These are phyloP conservation scores for Eubasilissa regina DNA, from an alignment of 1,140 invertebrate genomes.

Conservation along the genomic window DNA sequence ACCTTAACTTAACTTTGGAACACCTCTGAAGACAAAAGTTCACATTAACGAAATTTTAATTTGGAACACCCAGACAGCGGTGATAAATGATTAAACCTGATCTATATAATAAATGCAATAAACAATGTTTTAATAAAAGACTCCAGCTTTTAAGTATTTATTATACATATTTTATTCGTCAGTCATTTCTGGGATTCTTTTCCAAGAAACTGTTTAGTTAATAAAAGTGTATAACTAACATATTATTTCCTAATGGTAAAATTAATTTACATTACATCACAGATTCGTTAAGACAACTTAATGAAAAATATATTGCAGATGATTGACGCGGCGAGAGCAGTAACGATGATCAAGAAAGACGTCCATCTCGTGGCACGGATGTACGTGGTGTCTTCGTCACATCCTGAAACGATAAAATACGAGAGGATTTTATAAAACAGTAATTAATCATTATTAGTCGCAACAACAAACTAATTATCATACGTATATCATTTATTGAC, in stretches of 20 bases:
- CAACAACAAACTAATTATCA: neutral
- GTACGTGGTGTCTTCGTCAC: constrained; percentile 40
- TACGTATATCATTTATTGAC: neutral
- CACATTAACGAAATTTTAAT: too few relatives aligned
- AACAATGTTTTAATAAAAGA: too few relatives aligned
- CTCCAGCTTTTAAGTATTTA: too few relatives aligned
- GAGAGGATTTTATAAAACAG: neutral
- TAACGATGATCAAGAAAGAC: constrained; percentile 34
- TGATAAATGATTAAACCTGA: too few relatives aligned
- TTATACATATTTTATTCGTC: too few relatives aligned
- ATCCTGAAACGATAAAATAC: constrained; percentile 43
- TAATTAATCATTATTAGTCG: neutral
- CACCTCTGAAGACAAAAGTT: too few relatives aligned
- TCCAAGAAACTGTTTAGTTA: too few relatives aligned
- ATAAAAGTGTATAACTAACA: neutral
- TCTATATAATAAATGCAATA: too few relatives aligned
- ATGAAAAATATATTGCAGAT: constrained; percentile 53
- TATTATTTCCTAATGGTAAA: neutral
- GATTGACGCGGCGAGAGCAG: constrained; percentile 27
- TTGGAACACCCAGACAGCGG: too few relatives aligned
- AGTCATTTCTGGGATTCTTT: too few relatives aligned
- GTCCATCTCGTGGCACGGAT: constrained; percentile 41
- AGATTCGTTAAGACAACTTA: constrained; percentile 39
- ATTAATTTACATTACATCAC: constrained; percentile 34
- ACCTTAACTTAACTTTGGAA: too few relatives aligned